phyloP scores from a whole-genome alignment of 2,113 vertebrate species.

The Gymnobelideus leadbeateri region DNA sequence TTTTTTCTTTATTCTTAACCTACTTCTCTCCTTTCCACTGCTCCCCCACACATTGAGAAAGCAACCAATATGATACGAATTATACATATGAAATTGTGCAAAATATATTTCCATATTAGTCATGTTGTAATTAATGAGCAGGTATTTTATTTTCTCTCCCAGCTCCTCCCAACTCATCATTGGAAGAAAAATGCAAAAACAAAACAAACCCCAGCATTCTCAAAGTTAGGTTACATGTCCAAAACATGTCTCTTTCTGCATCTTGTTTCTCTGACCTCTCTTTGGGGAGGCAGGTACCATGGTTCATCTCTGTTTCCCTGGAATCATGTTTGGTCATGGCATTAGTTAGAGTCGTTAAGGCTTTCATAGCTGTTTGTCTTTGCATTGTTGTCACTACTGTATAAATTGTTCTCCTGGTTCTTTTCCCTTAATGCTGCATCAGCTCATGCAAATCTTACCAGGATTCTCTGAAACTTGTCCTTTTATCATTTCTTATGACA shows the following conservation, averaged over 20 bases:
- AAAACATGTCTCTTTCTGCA: not conserved
- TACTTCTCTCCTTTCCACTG: not conserved
- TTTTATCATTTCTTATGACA: not conserved
- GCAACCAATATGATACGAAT: not conserved
- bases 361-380: not conserved
- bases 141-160: not conserved
- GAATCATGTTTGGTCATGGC: not conserved
- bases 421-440: not conserved
- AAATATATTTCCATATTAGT: not conserved
- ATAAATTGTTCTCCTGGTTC: not conserved
- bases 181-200: not conserved
- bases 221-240: not conserved
- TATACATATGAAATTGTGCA: not conserved
- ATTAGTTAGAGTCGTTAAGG: not conserved
- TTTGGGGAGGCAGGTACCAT: not conserved
- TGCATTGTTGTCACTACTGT: not conserved
- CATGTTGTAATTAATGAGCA: not conserved
- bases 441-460: not conserved
- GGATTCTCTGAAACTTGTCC: not conserved
- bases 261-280: not conserved
- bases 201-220: not conserved
- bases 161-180: not conserved
- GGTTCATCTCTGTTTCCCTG: not conserved
- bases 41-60: not conserved
- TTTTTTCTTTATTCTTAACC: not conserved